phyloP scores from a whole-genome alignment of 2,797 vertebrate species.

The Pangasius mekongensis region DNA sequence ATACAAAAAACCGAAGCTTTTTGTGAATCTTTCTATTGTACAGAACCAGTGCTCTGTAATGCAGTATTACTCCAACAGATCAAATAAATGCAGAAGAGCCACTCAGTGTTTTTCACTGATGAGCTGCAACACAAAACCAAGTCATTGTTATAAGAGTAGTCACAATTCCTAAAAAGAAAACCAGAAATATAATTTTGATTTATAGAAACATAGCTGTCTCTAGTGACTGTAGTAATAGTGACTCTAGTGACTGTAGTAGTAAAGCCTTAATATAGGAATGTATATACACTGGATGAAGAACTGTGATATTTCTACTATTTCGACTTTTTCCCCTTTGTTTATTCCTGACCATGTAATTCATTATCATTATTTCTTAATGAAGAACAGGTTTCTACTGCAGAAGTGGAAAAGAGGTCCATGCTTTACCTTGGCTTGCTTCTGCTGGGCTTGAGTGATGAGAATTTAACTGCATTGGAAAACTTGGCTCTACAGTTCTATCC shows the following conservation, averaged over 20 bases:
- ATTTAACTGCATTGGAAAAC: conserved; percentile 30
- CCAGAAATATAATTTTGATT: too few relatives aligned
- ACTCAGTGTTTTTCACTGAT: neutral
- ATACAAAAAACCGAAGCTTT: neutral
- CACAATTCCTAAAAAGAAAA: neutral
- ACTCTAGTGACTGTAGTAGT: neutral
- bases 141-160: neutral
- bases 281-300: neutral
- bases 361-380: neutral
- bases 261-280: neutral
- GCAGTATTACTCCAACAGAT: neutral
- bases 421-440: conserved; percentile 50
- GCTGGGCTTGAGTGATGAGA: conserved; percentile 22
- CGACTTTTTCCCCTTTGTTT: too few relatives aligned
- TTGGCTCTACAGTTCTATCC: conserved; percentile 44
- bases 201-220: neutral
- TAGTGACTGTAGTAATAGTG: neutral
- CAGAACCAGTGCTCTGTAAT: neutral
- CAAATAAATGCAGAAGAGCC: neutral
- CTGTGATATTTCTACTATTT: neutral
- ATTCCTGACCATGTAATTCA: neutral
- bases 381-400: neutral
- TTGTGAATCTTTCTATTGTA: neutral
- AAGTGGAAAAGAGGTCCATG: neutral
- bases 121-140: neutral